phyloP scores from a whole-genome alignment of 1,140 invertebrate species.

The Neoseiulus cucumeris region DNA sequence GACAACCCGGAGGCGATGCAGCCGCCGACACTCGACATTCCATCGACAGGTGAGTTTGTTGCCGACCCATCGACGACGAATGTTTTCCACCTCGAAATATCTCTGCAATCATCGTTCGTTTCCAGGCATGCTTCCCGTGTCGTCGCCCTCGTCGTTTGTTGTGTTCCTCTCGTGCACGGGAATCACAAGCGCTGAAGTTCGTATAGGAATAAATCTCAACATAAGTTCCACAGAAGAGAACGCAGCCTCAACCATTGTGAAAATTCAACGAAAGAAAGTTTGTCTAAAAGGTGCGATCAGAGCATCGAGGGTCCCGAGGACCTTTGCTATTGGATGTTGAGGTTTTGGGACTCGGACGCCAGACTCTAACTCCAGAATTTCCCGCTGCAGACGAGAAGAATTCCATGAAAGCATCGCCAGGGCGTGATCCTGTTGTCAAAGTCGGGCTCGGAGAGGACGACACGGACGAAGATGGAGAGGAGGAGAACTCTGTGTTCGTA shows the following conservation, averaged over 20 bases:
- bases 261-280: slow-evolving; percentile 62
- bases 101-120: too few relatives aligned
- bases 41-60: slow-evolving; percentile 14
- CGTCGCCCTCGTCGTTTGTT: slow-evolving; percentile 34
- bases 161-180: slow-evolving; percentile 63
- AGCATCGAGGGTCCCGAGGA: too few relatives aligned
- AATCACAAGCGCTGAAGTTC: slow-evolving; percentile 52
- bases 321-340: too few relatives aligned
- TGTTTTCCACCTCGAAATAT: too few relatives aligned
- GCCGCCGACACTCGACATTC: slow-evolving; percentile 19
- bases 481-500: not conserved
- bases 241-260: slow-evolving; percentile 25
- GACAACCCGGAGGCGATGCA: slow-evolving; percentile 26
- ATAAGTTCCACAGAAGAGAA: slow-evolving; percentile 36
- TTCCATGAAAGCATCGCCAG: not conserved
- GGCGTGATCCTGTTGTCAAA: not conserved
- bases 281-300: slow-evolving; percentile 51
- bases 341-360: not conserved
- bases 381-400: not conserved
- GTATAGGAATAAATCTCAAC: slow-evolving; percentile 57
- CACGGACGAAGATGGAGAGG: not conserved
- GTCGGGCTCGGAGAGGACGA: not conserved
- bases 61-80: too few relatives aligned
- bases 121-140: too few relatives aligned
- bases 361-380: not conserved